Evolutionary conservation across 2,888 invertebrate genomes (phyloP), one percentile per base, ranked within the genome.

Genomic region (Scrobipalpa atriplicella): DNA sequence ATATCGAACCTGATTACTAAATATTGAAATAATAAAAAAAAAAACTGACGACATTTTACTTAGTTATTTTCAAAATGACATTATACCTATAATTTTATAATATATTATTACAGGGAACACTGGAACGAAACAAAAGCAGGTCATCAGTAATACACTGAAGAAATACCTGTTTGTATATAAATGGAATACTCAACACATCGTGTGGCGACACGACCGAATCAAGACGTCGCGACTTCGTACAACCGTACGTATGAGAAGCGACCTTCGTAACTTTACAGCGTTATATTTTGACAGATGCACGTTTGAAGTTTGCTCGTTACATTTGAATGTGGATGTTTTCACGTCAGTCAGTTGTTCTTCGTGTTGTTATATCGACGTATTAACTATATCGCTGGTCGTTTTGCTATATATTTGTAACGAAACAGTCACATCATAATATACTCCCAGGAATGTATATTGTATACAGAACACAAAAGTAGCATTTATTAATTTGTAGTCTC

Each of bases 111-210:
- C 62, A 62, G 62, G 38, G 58, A 16, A 11, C 43, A 3, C 8
- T 73, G 77, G 43, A 77, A 73, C 66, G 73, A 78, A 70, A 73
- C 80, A 61, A 78, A 81, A 69, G 78, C 78, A 76, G 83, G 82
- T 75, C 80, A 80, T 72, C 81, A 78, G 80, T 82, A 84, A 80
- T 80, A 80, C 69, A 70, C 70, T 62, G 62, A 62, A 62, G 2
- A 10, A 10, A 10, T 71, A 67, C 71, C 71, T 74, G 76, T 67
- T 74, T 66, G 62, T 69, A 61, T 39, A 64, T 54, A 75, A 76
- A 19, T 47, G 77, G 76, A 83, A 90, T 87, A 89, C 90, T 90
- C 90, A 86, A 83, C 79, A 89, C 81, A 88, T 87, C 87, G 87
- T 89, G 87, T 72, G 72, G 67, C 68, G 66, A 43, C 51, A 65